Percentiles rank a stretch among this genome's conserved stretches.
Evolutionary conservation across 2,797 vertebrate genomes (phyloP).

Genomic region (Thripadectes ignobilis): DNA sequence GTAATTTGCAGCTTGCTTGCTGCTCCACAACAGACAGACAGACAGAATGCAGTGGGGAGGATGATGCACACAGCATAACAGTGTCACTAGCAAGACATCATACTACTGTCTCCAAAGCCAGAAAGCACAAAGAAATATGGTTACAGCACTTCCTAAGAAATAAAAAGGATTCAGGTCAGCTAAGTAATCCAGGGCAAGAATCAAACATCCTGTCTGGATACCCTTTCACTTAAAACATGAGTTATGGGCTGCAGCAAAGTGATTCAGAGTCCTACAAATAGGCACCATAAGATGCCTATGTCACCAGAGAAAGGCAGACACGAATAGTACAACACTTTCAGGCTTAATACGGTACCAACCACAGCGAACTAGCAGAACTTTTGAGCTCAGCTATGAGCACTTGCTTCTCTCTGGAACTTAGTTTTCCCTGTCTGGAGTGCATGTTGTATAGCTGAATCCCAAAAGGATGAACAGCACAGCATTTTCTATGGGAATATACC

Average conservation of each 20-base stretch:
- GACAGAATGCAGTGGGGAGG: background rate
- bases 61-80: background rate
- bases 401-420: background rate
- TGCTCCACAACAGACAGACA: background rate
- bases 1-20: background rate
- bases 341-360: background rate
- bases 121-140: background rate
- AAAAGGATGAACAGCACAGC: background rate
- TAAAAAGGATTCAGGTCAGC: background rate
- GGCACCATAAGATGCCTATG: background rate
- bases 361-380: background rate
- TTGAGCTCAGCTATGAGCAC: background rate
- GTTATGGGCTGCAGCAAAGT: background rate
- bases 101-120: background rate
- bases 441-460: background rate
- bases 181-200: background rate
- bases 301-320: background rate
- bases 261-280: background rate
- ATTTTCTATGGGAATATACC: background rate
- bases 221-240: background rate
- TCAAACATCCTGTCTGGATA: background rate
- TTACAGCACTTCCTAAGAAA: background rate
- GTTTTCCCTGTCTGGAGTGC: background rate
- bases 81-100: background rate
- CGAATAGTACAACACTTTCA: background rate